These are phyloP conservation scores for Schizaphis graminum DNA, from an alignment of 2,888 invertebrate species.

Conservation along the genomic window DNA sequence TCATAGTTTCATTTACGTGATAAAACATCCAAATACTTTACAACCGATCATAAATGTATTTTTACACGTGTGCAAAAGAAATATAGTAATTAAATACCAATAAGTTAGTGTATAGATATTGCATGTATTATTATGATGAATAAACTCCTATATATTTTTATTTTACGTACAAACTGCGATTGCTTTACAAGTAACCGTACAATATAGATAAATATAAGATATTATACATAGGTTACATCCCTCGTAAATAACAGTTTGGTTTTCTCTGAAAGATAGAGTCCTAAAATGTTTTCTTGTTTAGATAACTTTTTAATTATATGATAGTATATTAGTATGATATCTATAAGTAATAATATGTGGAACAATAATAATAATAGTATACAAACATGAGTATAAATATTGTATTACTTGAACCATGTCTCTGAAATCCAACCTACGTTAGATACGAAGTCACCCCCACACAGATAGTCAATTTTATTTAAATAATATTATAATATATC, in stretches of 20 bases:
- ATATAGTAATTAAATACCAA: not conserved
- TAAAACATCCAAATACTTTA: not conserved
- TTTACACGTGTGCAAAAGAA: not conserved
- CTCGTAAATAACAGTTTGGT: not conserved
- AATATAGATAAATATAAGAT: not conserved
- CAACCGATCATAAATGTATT: not conserved
- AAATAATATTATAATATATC: not conserved
- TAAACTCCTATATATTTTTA: not conserved
- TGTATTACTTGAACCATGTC: not conserved
- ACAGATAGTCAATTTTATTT: not conserved
- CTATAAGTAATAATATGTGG: not conserved
- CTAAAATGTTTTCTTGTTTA: not conserved
- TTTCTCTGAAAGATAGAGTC: not conserved
- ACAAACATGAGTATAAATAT: not conserved
- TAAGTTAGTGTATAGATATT: not conserved
- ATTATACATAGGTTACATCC: not conserved
- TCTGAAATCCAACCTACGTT: not conserved
- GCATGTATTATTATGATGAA: not conserved
- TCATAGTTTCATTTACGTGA: not conserved
- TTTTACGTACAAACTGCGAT: not conserved
- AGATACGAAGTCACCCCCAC: not conserved
- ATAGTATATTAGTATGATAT: not conserved
- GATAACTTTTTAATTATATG: not conserved
- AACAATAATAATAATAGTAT: not conserved
- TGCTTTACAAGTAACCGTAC: not conserved